These are phyloP conservation scores for Daubentonia madagascariensis DNA, from an alignment of 2,113 vertebrate species.

Conservation along the genomic window DNA sequence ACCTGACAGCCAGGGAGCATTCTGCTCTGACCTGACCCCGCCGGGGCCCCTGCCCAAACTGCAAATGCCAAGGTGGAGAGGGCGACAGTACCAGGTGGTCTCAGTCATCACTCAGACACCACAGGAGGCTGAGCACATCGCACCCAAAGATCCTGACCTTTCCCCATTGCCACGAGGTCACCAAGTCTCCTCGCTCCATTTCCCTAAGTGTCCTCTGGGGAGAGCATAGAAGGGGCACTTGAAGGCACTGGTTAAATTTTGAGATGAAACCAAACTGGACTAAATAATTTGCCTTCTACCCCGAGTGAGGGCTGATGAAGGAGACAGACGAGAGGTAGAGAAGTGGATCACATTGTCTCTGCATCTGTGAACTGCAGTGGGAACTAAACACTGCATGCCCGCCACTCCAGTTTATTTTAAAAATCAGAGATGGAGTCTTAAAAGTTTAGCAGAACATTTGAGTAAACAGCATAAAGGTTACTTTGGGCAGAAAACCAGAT, in stretches of 20 bases:
- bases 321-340: neutral
- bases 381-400: neutral
- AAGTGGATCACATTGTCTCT: neutral
- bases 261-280: neutral
- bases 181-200: neutral
- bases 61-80: neutral
- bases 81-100: too few relatives aligned
- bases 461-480: neutral
- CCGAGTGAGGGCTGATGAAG: neutral
- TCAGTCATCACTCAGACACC: neutral
- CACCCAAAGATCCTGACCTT: rapidly evolving
- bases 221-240: neutral
- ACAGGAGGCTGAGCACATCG: neutral
- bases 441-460: neutral
- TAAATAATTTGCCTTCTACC: neutral
- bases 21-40: neutral
- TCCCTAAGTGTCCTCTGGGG: neutral
- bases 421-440: neutral
- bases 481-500: neutral
- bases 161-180: neutral
- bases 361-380: rapidly evolving
- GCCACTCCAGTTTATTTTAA: neutral
- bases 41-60: neutral
- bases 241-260: neutral
- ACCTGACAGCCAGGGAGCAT: neutral